Evolutionary conservation across 2,113 vertebrate genomes (phyloP).

Genomic region (Gallinago jamesoni): DNA sequence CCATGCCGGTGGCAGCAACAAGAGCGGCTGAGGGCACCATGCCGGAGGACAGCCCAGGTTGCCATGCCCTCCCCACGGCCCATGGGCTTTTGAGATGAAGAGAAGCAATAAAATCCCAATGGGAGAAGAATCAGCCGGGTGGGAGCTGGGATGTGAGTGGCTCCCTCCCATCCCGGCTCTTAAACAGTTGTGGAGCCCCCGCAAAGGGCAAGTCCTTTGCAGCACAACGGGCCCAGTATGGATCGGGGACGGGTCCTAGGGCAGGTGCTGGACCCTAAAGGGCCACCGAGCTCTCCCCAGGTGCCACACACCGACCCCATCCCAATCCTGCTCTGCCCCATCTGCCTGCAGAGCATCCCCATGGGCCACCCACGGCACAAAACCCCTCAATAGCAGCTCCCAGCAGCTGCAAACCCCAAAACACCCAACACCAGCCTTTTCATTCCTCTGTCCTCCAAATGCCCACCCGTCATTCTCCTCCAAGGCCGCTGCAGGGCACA

Average conservation of each 20-base stretch:
- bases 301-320: accelerated
- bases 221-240: background rate
- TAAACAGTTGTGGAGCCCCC: background rate
- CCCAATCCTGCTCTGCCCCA: background rate
- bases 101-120: background rate
- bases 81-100: background rate
- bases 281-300: background rate
- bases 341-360: background rate
- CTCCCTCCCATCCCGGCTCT: background rate
- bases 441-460: background rate
- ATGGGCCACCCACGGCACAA: background rate
- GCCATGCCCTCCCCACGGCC: accelerated
- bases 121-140: accelerated
- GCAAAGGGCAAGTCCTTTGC: background rate
- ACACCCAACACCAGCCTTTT: background rate
- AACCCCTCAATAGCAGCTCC: background rate
- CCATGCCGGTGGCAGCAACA: accelerated
- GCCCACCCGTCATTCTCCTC: background rate
- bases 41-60: accelerated
- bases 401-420: background rate
- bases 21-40: background rate
- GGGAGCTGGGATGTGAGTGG: accelerated
- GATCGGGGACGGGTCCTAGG: accelerated
- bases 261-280: background rate
- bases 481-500: background rate